Percentiles rank a stretch among this genome's conserved stretches.
Evolutionary conservation across 2,113 vertebrate species (phyloP).

Genomic region (Phycodurus eques): DNA sequence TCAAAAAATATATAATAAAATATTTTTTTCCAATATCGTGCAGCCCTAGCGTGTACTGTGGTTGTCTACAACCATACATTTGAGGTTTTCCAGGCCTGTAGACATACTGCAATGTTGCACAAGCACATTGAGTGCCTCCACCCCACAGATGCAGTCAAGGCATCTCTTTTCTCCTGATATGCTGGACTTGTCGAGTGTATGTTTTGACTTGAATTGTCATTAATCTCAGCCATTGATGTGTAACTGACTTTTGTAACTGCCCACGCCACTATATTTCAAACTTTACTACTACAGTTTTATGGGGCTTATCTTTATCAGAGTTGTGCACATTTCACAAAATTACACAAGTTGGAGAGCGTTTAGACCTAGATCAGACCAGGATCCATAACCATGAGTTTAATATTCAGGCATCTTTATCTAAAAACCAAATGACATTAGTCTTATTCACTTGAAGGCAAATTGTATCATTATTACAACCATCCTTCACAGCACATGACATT

Average conservation of each 20-base stretch:
- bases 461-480: background rate
- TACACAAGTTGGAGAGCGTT: background rate
- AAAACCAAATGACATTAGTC: background rate
- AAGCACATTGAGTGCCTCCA: slow-evolving; percentile 5
- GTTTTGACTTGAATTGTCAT: slow-evolving; percentile 23
- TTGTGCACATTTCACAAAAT: background rate
- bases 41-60: too few species aligned
- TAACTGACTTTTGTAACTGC: slow-evolving; percentile 13
- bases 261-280: slow-evolving; percentile 9
- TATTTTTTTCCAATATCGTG: too few species aligned
- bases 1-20: too few species aligned
- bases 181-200: slow-evolving; percentile 14
- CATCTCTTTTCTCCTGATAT: slow-evolving; percentile 12
- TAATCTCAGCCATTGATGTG: slow-evolving; percentile 18
- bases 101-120: background rate
- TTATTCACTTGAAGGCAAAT: background rate
- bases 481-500: background rate
- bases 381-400: background rate
- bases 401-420: background rate
- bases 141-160: slow-evolving; percentile 3
- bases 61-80: background rate
- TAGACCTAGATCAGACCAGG: background rate
- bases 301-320: background rate
- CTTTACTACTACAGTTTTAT: background rate
- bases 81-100: background rate